These are phyloP conservation scores for Schmidtea mediterranea DNA, from an alignment of 1,140 invertebrate genomes.

Conservation along the genomic window DNA sequence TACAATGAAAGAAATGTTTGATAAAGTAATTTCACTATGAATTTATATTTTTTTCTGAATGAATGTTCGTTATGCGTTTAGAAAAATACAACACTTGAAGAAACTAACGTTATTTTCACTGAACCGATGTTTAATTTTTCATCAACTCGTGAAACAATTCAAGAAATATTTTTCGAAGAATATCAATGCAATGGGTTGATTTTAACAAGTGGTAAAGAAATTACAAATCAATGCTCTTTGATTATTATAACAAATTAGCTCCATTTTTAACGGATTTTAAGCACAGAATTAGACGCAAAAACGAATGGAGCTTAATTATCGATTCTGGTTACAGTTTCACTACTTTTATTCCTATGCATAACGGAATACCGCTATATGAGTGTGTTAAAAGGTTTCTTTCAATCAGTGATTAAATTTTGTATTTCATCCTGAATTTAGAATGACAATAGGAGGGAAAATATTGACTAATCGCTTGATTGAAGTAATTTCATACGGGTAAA, in stretches of 20 bases:
- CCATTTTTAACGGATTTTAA: neutral
- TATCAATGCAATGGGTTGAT: slow-evolving; percentile 63
- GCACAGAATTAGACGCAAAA: neutral
- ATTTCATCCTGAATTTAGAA: slow-evolving; percentile 29
- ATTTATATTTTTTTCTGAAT: too few relatives aligned
- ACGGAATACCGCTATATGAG: slow-evolving; percentile 50
- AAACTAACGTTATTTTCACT: slow-evolving; percentile 52
- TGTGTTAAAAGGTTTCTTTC: slow-evolving; percentile 16
- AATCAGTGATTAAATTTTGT: neutral
- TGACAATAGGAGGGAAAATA: slow-evolving; percentile 83
- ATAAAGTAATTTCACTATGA: neutral
- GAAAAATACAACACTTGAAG: slow-evolving; percentile 18
- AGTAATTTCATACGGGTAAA: slow-evolving; percentile 50
- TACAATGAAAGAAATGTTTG: neutral
- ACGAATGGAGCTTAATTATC: slow-evolving; percentile 47
- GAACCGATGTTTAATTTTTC: slow-evolving; percentile 79
- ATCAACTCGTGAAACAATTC: slow-evolving; percentile 64
- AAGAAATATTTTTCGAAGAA: slow-evolving; percentile 88
- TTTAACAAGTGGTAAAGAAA: slow-evolving; percentile 41
- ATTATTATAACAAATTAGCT: slow-evolving; percentile 5
- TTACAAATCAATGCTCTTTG: neutral
- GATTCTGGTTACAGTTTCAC: slow-evolving; percentile 84
- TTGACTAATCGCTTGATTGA: slow-evolving; percentile 94
- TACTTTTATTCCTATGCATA: slow-evolving; percentile 72
- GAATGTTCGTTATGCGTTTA: neutral